phyloP scores from a whole-genome alignment of 2,113 vertebrate genomes.

The Cryptomyrus ogoouensis region DNA sequence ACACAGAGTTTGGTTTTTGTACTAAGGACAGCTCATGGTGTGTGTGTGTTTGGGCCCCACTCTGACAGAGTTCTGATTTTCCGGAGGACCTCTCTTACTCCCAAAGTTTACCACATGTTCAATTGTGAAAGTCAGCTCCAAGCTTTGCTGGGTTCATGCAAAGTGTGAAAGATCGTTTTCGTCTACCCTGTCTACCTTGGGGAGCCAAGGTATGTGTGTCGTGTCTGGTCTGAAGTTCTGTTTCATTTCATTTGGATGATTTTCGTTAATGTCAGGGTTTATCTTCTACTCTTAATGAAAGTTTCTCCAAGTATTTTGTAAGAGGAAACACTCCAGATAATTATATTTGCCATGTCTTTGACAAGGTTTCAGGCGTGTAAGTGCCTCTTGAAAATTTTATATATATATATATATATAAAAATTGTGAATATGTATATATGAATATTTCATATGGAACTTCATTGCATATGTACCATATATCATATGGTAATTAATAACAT shows the following conservation, averaged over 20 bases:
- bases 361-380: background rate
- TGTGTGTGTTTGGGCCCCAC: background rate
- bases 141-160: background rate
- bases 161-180: background rate
- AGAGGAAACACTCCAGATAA: background rate
- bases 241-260: background rate
- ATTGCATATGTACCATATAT: background rate
- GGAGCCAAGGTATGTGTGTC: background rate
- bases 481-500: background rate
- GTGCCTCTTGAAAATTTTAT: background rate
- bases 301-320: background rate
- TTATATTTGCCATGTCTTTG: background rate
- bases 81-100: background rate
- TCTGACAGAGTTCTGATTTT: background rate
- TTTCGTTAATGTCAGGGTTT: background rate
- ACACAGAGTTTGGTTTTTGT: background rate
- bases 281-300: background rate
- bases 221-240: background rate
- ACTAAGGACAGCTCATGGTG: background rate
- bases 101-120: background rate
- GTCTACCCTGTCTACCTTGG: background rate
- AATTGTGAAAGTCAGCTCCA: background rate
- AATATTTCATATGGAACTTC: no score
- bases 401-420: no score
- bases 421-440: no score